These are phyloP conservation scores for Cichladusa arquata DNA, from an alignment of 2,113 vertebrate species.

Conservation along the genomic window DNA sequence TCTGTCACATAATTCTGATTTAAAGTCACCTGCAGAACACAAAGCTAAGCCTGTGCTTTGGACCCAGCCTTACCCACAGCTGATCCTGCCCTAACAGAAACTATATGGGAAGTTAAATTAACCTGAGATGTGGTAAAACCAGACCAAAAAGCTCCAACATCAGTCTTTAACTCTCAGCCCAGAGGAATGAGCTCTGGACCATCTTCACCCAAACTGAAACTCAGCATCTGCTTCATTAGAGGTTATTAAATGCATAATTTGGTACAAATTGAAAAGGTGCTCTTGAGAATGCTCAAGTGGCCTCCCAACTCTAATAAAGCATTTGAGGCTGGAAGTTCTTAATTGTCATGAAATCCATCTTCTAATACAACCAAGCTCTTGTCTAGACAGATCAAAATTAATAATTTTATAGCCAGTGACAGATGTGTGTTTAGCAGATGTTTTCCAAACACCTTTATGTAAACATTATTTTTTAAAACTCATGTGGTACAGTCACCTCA, in stretches of 20 bases:
- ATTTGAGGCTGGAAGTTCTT: background rate
- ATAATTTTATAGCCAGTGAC: background rate
- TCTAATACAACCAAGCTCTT: background rate
- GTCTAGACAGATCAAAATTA: background rate
- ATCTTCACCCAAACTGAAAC: rapidly evolving
- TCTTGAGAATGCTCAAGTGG: background rate
- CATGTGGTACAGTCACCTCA: background rate
- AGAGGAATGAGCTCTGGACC: background rate
- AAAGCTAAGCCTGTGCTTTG: background rate
- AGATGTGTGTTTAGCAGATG: background rate
- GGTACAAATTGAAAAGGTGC: background rate
- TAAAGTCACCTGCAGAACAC: background rate
- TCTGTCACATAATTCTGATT: background rate
- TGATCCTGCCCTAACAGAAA: background rate
- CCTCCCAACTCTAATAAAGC: background rate
- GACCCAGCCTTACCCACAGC: background rate
- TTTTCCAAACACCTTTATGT: background rate
- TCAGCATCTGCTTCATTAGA: background rate
- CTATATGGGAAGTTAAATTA: rapidly evolving
- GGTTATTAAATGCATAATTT: background rate
- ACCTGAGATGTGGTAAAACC: background rate
- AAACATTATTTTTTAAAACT: background rate
- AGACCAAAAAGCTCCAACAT: background rate
- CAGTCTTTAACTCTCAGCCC: background rate
- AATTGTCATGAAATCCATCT: background rate